Conservation (phyloP, 2,888 invertebrate species). For the Lasioglossum villosulum region DNA sequence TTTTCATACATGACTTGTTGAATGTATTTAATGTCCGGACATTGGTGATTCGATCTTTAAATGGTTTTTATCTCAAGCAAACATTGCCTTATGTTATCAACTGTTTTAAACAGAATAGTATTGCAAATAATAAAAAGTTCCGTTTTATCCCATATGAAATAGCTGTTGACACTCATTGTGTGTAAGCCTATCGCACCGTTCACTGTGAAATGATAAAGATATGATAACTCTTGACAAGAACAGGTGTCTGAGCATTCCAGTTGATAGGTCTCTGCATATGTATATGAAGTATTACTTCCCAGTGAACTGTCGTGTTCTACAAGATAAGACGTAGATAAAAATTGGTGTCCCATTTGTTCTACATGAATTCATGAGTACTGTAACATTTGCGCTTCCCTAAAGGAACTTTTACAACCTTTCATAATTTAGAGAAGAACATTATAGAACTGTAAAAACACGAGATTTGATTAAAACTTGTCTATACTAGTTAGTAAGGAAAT, state of each 20-base stretch:
- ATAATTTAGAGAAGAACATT: no score
- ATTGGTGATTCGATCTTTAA: neutral
- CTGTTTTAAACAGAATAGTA: neutral
- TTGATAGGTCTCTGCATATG: conserved; percentile 6
- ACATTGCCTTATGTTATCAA: neutral
- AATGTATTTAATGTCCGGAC: neutral
- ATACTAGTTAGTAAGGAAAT: no score
- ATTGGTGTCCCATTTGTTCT: neutral
- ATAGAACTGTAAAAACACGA: no score
- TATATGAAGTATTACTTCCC: neutral
- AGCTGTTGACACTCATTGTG: neutral
- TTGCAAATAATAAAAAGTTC: neutral
- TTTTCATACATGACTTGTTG: neutral
- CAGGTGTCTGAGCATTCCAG: neutral
- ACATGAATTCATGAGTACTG: neutral
- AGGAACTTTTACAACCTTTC: neutral
- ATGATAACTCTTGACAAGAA: conserved; percentile 3
- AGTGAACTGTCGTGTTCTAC: neutral
- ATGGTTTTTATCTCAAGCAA: neutral
- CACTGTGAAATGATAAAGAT: neutral
- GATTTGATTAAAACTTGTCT: no score
- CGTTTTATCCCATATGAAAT: neutral
- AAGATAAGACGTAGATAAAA: conserved; percentile 6
- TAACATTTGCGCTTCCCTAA: neutral
- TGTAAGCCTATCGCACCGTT: neutral